Evolutionary conservation across 2,797 vertebrate species (phyloP).

Genomic region (Gymnoscopelus braueri): DNA sequence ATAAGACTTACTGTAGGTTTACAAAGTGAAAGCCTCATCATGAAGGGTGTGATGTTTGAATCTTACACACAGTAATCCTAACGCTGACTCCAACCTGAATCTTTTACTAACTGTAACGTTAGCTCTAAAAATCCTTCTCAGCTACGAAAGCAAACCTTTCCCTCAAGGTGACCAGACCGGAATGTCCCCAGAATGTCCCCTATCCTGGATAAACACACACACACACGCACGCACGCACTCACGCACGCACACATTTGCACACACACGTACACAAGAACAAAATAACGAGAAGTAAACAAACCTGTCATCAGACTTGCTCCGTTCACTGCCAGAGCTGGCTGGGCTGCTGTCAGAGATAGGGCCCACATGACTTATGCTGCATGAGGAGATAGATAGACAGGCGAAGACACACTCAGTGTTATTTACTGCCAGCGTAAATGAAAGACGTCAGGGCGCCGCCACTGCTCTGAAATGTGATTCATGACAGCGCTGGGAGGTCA

Average conservation of each 20-base stretch:
- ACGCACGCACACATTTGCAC: neutral
- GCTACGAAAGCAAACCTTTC: no score
- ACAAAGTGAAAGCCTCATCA: no score
- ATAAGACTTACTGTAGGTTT: no score
- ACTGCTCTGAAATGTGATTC: neutral
- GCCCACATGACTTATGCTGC: slow-evolving; percentile 93
- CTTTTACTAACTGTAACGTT: no score
- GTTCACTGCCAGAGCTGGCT: slow-evolving; percentile 83
- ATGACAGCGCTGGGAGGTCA: neutral
- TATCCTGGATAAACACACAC: neutral
- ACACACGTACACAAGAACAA: neutral
- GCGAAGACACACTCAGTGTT: slow-evolving; percentile 5
- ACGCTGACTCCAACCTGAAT: no score
- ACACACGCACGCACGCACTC: neutral
- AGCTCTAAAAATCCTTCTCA: no score
- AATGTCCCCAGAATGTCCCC: no score
- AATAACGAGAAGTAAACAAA: slow-evolving; percentile 63
- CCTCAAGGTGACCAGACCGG: no score
- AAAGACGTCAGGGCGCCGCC: neutral
- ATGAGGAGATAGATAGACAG: slow-evolving; percentile 25
- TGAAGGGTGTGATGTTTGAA: no score
- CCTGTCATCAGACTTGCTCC: slow-evolving; percentile 89
- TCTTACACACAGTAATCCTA: no score
- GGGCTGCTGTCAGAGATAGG: slow-evolving; percentile 95
- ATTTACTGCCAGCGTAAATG: neutral